A percentile compares a stretch with the other conserved stretches of the same genome.
These are phyloP conservation scores for Odiellus spinosus DNA, from an alignment of 2,888 invertebrate species.

Conservation along the genomic window DNA sequence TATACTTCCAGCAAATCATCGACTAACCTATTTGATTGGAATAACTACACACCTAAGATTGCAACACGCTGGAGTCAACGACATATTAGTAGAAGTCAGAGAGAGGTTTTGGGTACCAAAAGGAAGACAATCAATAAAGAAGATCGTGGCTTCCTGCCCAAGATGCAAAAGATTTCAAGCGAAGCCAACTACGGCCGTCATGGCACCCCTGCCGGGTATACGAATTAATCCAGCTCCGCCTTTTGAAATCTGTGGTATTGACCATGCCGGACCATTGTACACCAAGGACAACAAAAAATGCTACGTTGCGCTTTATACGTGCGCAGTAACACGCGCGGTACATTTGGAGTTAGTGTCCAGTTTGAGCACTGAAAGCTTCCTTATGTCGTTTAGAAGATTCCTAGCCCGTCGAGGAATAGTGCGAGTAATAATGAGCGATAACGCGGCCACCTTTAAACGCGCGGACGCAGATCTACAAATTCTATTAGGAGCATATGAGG, in stretches of 20 bases:
- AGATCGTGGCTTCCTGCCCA: no score
- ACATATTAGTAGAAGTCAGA: no score
- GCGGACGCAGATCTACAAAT: constrained; percentile 18
- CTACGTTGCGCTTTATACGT: constrained; percentile 28
- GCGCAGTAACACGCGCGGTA: constrained; percentile 28
- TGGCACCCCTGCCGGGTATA: no score
- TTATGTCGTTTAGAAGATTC: constrained; percentile 25
- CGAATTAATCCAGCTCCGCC: no score
- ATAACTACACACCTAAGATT: no score
- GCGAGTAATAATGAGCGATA: constrained; percentile 26
- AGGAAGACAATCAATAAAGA: no score
- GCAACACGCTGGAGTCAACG: no score
- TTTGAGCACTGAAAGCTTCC: constrained; percentile 23
- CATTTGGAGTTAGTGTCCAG: constrained; percentile 27
- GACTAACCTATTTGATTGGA: no score
- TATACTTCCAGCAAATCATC: no score
- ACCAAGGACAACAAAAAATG: constrained; percentile 21
- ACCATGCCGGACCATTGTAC: constrained; percentile 28
- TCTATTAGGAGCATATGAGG: constrained; percentile 20
- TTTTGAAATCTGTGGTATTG: constrained; percentile 24
- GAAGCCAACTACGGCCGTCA: no score
- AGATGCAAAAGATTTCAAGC: no score
- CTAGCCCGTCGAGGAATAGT: constrained; percentile 25
- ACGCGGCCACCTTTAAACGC: constrained; percentile 29
- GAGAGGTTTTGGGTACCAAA: no score